Evolutionary conservation across 53 echinoderm and acorn worm genomes (phyloP).

Genomic region (Actinopyga echinites): DNA sequence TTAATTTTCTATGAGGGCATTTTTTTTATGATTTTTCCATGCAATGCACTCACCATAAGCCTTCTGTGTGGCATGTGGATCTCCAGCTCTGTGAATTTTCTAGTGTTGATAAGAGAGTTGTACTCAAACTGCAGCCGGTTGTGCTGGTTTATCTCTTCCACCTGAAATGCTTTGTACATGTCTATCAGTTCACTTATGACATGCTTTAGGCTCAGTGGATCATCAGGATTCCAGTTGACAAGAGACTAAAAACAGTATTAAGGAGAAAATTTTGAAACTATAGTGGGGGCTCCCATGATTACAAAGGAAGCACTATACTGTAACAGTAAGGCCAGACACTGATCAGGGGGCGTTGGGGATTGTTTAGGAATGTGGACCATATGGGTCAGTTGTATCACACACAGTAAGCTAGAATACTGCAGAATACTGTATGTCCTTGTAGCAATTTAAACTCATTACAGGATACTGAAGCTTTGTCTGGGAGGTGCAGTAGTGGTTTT

Average conservation of each 20-base stretch:
- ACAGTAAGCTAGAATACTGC: too few relatives aligned
- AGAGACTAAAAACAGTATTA: constrained; percentile 58
- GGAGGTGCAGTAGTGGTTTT: too few relatives aligned
- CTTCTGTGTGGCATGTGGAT: constrained; percentile 62
- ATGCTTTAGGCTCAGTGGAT: constrained; percentile 59
- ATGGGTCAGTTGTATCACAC: too few relatives aligned
- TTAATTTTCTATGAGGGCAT: not conserved
- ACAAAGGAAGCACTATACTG: not conserved
- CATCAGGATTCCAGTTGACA: constrained; percentile 80
- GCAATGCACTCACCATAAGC: constrained; percentile 45
- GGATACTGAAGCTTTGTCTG: too few relatives aligned
- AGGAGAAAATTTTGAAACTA: not conserved
- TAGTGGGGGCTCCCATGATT: not conserved
- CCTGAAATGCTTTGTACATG: constrained; percentile 82
- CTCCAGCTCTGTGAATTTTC: constrained; percentile 78
- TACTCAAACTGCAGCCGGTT: constrained; percentile 83
- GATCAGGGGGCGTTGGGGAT: too few relatives aligned
- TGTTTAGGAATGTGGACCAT: too few relatives aligned
- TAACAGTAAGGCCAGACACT: too few relatives aligned
- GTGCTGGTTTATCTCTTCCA: constrained; percentile 49
- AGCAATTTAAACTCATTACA: too few relatives aligned
- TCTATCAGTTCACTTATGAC: constrained; percentile 74
- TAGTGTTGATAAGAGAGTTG: constrained; percentile 70
- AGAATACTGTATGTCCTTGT: too few relatives aligned
- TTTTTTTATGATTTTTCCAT: not conserved